phyloP scores from a whole-genome alignment of 92 coral and sea anemone genomes.

The Epizoanthus fatuus region DNA sequence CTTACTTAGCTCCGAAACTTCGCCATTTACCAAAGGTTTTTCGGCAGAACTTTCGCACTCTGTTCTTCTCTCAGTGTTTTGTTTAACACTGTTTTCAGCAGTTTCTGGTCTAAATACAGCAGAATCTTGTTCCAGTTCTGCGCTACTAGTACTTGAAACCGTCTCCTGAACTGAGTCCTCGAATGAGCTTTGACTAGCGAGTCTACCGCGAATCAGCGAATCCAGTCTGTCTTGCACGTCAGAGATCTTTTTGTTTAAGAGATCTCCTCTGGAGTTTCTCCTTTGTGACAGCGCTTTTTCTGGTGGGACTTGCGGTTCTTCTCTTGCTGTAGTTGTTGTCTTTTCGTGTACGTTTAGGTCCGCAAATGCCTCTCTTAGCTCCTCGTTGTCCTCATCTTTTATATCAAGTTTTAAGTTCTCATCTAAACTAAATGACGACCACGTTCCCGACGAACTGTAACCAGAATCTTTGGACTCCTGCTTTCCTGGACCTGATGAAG shows the following conservation, averaged over 20 bases:
- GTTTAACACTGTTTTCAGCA: background rate
- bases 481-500: constrained; percentile 9
- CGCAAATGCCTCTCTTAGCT: constrained; percentile 25
- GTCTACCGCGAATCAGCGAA: constrained; percentile 21
- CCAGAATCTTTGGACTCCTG: constrained; percentile 80
- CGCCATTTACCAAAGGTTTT: constrained; percentile 16
- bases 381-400: constrained; percentile 41
- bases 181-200: background rate
- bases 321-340: background rate
- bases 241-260: constrained; percentile 8
- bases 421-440: constrained; percentile 73
- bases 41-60: background rate
- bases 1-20: background rate
- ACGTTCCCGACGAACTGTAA: constrained; percentile 82
- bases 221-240: constrained; percentile 36
- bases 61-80: background rate
- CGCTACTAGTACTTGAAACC: background rate
- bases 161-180: background rate
- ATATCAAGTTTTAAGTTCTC: constrained; percentile 66
- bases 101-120: background rate
- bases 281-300: background rate
- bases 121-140: background rate
- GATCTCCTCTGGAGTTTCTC: background rate
- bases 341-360: constrained; percentile 11
- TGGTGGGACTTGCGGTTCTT: background rate